Base-by-base conservation (phyloP, 1,140 invertebrate genomes). In the Piezodorus guildinii region DNA sequence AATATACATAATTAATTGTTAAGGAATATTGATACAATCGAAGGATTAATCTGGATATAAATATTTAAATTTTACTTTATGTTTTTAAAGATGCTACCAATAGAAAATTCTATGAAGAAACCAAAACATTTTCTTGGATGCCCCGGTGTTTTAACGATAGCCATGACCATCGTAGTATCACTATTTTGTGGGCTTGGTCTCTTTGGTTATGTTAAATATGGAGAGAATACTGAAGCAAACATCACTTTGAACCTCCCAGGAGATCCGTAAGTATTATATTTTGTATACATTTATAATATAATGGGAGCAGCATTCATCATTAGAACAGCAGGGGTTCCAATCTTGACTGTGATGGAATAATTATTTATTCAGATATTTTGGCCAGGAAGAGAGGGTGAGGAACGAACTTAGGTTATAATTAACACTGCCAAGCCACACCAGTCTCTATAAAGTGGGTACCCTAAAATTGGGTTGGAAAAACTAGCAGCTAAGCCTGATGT, bases 51-150 rank as follows among this genome's bases (percentile, higher is more conserved):
- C 80, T 80, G 94, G 8, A 87, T 96, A 82, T 92, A 92, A 0
- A 74, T 96, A 64, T 90, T 94, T 75, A 94, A 94, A 71, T 6
- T 39, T 6, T 39, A 39, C 12, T 39, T 39, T 39, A 30, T 30
- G 3, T 10, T 39, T 63, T 69, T 72, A 27, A 62, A 82, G 80
- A 80, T 94, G 6, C 87, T 96, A 82, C 93, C 93, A 0, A 75
- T 96, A 64, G 91, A 95, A 75, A 94, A 94, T 71, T 86, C 84
- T 60, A 95, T 96, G 91, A 84, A 85, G 73, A 86, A 83, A 5
- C 90, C 90, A 0, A 77, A 83, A 64, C 79, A 87, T 65, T 90
- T 95, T 75, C 78, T 85, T 12, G 90, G 90, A 6, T 76, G 85
- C 62, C 88, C 84, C 65, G 92, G 92, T 44, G 90, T 96, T 5